phyloP scores from a whole-genome alignment of 1,140 invertebrate genomes.

The Zaprionus capensis region DNA sequence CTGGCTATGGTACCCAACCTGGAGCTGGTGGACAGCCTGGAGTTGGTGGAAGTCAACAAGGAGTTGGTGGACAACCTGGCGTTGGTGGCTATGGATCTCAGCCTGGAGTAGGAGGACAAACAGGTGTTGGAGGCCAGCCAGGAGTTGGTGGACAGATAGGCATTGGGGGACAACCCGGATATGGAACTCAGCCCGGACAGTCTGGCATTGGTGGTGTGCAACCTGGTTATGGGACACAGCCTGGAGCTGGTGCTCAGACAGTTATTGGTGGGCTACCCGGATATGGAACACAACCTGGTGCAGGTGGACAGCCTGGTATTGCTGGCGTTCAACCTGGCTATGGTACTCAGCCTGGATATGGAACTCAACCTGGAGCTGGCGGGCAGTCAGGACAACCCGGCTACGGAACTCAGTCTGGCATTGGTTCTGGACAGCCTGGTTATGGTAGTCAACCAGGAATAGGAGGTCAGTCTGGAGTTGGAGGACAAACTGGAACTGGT shows the following conservation, averaged over 20 bases:
- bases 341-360: constrained; percentile 19
- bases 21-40: constrained; percentile 32
- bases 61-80: background rate
- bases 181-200: constrained; percentile 26
- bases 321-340: background rate
- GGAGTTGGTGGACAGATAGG: constrained; percentile 17
- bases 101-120: constrained; percentile 14
- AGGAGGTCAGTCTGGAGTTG: constrained; percentile 14
- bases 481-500: constrained; percentile 16
- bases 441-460: constrained; percentile 21
- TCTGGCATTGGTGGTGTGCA: constrained; percentile 15
- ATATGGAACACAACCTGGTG: constrained; percentile 11
- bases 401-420: background rate
- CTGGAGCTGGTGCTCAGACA: constrained; percentile 18
- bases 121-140: constrained; percentile 3
- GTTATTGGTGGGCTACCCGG: constrained; percentile 23
- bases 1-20: constrained; percentile 25
- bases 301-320: constrained; percentile 25
- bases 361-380: constrained; percentile 21
- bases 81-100: constrained; percentile 1
- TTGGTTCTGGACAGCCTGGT: background rate
- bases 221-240: constrained; percentile 18
- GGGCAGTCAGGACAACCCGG: constrained; percentile 26
- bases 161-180: constrained; percentile 1
- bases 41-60: background rate